A percentile compares a stretch with the other conserved stretches of the same genome.
Conservation (phyloP, 1,140 invertebrate species). For the Triops cancriformis region DNA sequence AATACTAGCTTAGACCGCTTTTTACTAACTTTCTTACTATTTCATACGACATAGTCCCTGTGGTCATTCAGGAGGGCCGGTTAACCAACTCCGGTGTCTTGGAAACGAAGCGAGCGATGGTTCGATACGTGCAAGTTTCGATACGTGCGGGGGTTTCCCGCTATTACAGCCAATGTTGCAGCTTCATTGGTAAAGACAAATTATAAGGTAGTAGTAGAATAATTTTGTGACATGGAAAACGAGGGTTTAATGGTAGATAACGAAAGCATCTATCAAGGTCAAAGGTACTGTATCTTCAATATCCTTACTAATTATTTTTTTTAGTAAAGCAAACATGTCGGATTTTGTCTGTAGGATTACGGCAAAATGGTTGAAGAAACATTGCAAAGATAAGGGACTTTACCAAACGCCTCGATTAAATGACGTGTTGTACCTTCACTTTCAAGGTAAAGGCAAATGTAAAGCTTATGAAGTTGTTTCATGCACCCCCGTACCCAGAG, state of each 20-base stretch:
- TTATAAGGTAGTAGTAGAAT: neutral
- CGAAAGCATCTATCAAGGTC: neutral
- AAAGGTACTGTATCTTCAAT: neutral
- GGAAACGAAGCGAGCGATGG: neutral
- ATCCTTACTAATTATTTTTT: neutral
- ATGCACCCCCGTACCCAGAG: too few relatives aligned
- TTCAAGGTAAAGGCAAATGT: constrained; percentile 59
- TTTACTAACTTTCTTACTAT: too few relatives aligned
- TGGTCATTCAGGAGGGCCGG: too few relatives aligned
- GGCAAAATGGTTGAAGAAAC: constrained; percentile 50
- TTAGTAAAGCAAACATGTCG: neutral
- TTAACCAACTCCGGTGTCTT: neutral
- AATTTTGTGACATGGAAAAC: neutral
- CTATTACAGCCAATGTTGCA: neutral
- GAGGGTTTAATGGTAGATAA: neutral
- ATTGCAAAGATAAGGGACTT: constrained; percentile 75
- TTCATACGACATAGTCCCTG: too few relatives aligned
- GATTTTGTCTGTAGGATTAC: constrained; percentile 33
- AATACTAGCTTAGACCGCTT: too few relatives aligned
- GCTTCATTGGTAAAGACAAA: neutral
- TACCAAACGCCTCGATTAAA: constrained; percentile 83
- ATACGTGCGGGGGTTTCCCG: too few relatives aligned
- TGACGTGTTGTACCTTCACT: constrained; percentile 89
- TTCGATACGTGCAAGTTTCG: neutral
- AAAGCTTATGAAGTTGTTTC: neutral